Base-by-base conservation (phyloP, 1,140 invertebrate genomes). In the Dendrolimus kikuchii region DNA sequence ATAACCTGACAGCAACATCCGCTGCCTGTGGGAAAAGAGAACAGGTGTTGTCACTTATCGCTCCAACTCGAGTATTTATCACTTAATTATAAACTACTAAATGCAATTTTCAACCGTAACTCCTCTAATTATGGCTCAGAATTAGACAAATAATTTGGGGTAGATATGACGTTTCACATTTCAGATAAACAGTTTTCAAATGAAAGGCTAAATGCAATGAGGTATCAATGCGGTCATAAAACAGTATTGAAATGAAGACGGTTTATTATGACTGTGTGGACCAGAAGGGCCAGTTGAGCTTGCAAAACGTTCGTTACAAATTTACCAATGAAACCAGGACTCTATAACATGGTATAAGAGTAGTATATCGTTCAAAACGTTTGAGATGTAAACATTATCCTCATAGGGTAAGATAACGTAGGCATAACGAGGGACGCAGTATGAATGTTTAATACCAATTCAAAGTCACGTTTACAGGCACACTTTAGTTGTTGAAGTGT, bases 41-140 rank as follows among this genome's bases (percentile, higher is more conserved):
- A 77, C 79, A 82, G 79, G 79, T 82, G 79, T 63, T 68, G 64
- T 80, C 73, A 75, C 66, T 71, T 78, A 82, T 78, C 75, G 68
- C 60, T 59, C 59, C 54, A 59, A 59, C 64, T 59, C 57, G 61
- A 62, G 57, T 46, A 60, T 45, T 51, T 62, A 70, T 55, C 56
- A 64, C 64, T 71, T 67, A 66, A 73, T 67, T 65, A 69, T 43
- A 38, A 4, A 52, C 39, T n/a, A 48, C 41, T 23, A 23, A 23
- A 39, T 38, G 53, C 55, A 38, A 49, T 51, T 40, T 7, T 23
- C 54, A 60, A 56, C 46, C 36, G 23, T 5, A 45, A n/a, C 5
- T 10, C n/a, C n/a, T 45, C 23, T 45, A 3, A 45, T 9, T n/a
- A 45, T n/a, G 5, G n/a, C 23, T n/a, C n/a, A n/a, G 23, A 45